Percentiles rank a stretch among this genome's conserved stretches.
Conservation (phyloP, 1,140 invertebrate genomes). For the Trigoniulus corallinus region DNA sequence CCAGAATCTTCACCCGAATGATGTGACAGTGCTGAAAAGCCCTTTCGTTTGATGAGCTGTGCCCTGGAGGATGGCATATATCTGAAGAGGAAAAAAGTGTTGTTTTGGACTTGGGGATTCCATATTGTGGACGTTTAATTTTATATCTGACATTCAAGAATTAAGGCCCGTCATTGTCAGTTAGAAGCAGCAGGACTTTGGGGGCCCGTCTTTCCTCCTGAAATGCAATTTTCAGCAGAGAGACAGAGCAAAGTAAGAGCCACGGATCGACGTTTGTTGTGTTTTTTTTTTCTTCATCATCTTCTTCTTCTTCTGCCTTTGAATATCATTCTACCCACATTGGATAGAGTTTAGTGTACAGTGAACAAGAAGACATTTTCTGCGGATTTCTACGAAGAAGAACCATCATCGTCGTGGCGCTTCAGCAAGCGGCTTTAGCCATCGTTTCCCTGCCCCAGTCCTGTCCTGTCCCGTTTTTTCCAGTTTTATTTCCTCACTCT, state of each 20-base stretch:
- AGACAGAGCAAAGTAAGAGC: background rate
- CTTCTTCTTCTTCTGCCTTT: background rate
- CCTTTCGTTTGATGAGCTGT: background rate
- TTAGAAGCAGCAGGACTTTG: background rate
- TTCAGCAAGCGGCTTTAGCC: too few species aligned
- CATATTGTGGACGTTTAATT: background rate
- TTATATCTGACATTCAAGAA: background rate
- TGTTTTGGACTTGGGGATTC: background rate
- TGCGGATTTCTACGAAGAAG: too few species aligned
- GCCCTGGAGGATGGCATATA: background rate
- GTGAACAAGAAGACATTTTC: too few species aligned
- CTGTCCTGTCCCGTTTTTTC: too few species aligned
- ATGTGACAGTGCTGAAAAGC: constrained; percentile 6
- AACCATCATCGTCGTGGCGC: too few species aligned
- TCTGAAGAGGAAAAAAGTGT: background rate
- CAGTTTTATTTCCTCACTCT: too few species aligned
- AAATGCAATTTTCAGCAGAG: background rate
- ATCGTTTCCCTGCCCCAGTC: too few species aligned
- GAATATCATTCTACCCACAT: background rate
- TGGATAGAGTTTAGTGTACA: background rate
- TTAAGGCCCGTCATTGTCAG: background rate
- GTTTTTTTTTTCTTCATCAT: too few species aligned
- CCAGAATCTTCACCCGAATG: constrained; percentile 15
- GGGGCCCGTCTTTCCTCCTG: too few species aligned
- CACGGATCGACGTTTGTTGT: too few species aligned